phyloP scores from a whole-genome alignment of 2,888 invertebrate species.

The Lasioglossum figueresi region DNA sequence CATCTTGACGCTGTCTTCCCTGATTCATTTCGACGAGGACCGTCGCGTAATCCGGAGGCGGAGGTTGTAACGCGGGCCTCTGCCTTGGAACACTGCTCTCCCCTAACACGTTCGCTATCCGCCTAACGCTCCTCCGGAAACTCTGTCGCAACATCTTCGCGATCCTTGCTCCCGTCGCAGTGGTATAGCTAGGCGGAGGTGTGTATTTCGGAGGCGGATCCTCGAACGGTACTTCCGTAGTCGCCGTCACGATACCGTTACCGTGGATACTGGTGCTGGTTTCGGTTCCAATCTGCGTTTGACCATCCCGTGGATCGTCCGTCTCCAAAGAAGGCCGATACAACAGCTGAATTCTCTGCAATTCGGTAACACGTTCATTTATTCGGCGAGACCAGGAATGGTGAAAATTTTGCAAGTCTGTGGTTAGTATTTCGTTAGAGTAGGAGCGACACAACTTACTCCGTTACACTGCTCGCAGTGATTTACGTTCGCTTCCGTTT shows the following conservation, averaged over 20 bases:
- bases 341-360: constrained; percentile 92
- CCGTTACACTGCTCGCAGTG: constrained; percentile 82
- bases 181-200: constrained; percentile 96
- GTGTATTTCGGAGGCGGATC: constrained; percentile 97
- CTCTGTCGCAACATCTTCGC: constrained; percentile 91
- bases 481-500: constrained; percentile 81
- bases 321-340: constrained; percentile 90
- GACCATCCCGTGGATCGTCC: constrained; percentile 81
- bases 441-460: constrained; percentile 75
- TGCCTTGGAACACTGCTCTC: constrained; percentile 82
- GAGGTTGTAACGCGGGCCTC: constrained; percentile 83
- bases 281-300: constrained; percentile 74
- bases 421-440: neutral
- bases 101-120: constrained; percentile 86
- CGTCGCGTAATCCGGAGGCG: constrained; percentile 87
- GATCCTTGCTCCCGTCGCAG: constrained; percentile 94
- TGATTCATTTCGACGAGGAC: constrained; percentile 87
- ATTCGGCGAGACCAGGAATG: neutral
- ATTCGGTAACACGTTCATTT: constrained; percentile 56
- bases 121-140: constrained; percentile 91
- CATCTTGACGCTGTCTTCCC: constrained; percentile 67
- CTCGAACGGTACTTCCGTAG: constrained; percentile 84
- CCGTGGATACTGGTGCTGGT: constrained; percentile 75
- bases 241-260: constrained; percentile 77
- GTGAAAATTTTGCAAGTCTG: neutral